Evolutionary conservation across 2,888 invertebrate genomes (phyloP), one percentile per base, ranked within the genome.

Genomic region (Mythimna albipuncta): DNA sequence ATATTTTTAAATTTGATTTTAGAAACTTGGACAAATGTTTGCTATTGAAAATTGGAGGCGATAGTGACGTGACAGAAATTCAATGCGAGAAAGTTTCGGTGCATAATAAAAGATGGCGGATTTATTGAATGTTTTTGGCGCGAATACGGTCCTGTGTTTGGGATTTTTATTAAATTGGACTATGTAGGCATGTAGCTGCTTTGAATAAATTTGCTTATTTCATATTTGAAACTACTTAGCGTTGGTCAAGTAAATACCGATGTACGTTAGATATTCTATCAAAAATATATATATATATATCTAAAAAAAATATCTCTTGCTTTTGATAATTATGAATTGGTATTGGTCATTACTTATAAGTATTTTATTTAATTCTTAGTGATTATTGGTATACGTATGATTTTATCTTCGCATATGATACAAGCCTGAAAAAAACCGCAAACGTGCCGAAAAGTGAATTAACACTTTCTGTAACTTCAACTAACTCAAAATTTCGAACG

Each of bases 1-100:
- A 76, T 78, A 76, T 95, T 81, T 93, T 95, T 94, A 95, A 96
- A 96, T 96, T 94, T 94, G 95, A 96, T 96, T 96, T 95, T 90
- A 89, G 91, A 83, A 83, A 92, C 91, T 93, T 91, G 93, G 92
- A 92, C 96, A 94, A 96, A 96, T 96, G 95, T 96, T 96, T 96
- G 94, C 96, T 91, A 95, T 95, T 95, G 95, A 93, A 96, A 95
- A 94, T 95, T 94, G 94, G 91, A 92, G 89, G 89, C 90, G 88
- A 91, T 89, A 88, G 91, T 94, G 93, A 94, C 94, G 95, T 95
- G 95, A 95, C 93, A 91, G 91, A 94, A 95, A 94, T 94, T 92
- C 92, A 91, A 92, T 92, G 91, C 91, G 87, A 88, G 90, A 82
- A 87, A 86, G 83, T 87, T 87, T 85, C 87, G 90, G 90, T 92